Base-by-base conservation (phyloP, 2,888 invertebrate species). In the Aphodius granarius region DNA sequence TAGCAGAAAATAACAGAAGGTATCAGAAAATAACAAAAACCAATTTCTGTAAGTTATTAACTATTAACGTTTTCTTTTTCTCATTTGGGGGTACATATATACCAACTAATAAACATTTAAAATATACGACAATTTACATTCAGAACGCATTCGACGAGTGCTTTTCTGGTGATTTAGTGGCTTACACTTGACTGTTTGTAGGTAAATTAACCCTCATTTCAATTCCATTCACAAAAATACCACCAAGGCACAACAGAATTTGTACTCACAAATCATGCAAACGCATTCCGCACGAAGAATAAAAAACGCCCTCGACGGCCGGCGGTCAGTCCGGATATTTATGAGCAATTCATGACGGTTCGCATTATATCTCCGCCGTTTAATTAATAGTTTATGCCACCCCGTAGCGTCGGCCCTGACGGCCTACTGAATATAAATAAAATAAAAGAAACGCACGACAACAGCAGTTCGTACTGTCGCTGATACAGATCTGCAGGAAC, bases 331-430 rank as follows among this genome's bases (percentile, higher is more conserved):
- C n/a, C 23, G 71, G 65, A 75, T 71, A 75, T 75, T 75, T 75
- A 75, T 71, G 75, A 72, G 75, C 71, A 70, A n/a, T 68, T 76
- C 76, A 76, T 76, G 76, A 20, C 63, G 22, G 73, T 73, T 73
- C 70, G 76, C 73, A 73, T 76, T 71, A 76, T 75, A 75, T 72
- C 75, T 72, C 72, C 62, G 65, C 64, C 43, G 73, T 21, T 65
- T 76, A 76, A 76, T 76, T 76, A 76, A 76, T 73, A 74, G 74
- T 76, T 73, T 74, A 70, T 74, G 74, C 76, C 74, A 76, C 74
- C 76, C 74, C 66, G 76, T 63, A 63, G 74, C 71, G 63, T 43
- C 43, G 70, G 72, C 22, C 70, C 73, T 66, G 72, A 72, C 23
- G 17, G 19, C 21, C 17, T 19, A 73, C 66, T 65, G 76, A 76